Evolutionary conservation across 2,888 invertebrate genomes (phyloP), one percentile per base, ranked within the genome.

Genomic region (Drosophila mettleri): DNA sequence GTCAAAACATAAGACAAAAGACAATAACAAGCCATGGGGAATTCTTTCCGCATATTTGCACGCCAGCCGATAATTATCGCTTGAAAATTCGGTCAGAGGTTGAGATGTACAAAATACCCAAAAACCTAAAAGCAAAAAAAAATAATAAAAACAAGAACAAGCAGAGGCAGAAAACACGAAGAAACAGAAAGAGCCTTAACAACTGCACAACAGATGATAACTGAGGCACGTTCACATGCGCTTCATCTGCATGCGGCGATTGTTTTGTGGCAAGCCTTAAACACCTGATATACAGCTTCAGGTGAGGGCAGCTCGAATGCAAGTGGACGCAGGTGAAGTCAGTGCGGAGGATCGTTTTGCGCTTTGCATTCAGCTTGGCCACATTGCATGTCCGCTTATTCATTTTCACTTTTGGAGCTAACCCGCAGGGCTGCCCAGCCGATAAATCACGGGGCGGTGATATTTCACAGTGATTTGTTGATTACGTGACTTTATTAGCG

Each of bases 21-120:
- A 61, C 71, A 72, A 72, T 60, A 74, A 69, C 62, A 61, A 65
- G 58, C 62, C 39, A 59, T 57, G 51, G 58, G 67, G 68, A 60
- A 74, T 70, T 73, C 74, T 80, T 80, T 82, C 74, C 88, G 88
- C 91, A 90, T 90, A 90, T 90, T 90, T 90, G 90, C 90, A 90
- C 90, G 90, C 90, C 75, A 90, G 88, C 80, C 85, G 90, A 91
- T 90, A 90, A 88, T 90, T 91, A 90, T 91, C 90, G 78, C 83
- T 70, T 70, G 46, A 69, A 87, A 87, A 88, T 89, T 89, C 90
- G 91, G 90, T 90, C 90, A 90, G 90, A 90, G 90, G 91, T 90
- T 90, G 90, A 79, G 67, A 54, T 62, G 66, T 69, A 64, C 53
- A 60, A 48, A 31, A n/a, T 20, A n/a, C 48, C 48, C 31, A 14